These are phyloP conservation scores for Rhinophrynus dorsalis DNA, from an alignment of 2,797 vertebrate species.

Conservation along the genomic window DNA sequence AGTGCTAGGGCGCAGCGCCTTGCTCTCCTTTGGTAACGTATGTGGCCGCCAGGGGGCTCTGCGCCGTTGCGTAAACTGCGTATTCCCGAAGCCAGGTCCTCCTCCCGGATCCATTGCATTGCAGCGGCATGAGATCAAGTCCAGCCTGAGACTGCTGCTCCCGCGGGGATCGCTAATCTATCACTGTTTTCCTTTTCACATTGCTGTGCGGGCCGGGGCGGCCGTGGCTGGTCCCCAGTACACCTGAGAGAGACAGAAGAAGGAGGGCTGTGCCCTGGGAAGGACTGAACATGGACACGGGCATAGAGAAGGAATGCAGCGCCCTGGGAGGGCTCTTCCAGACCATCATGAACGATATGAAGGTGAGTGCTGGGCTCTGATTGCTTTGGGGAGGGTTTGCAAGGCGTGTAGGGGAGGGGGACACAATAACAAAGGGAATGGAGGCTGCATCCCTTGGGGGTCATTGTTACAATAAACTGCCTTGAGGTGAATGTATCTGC, in stretches of 20 bases:
- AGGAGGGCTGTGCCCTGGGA: constrained; percentile 16
- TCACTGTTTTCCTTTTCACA: not conserved
- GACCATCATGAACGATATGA: constrained; percentile 84
- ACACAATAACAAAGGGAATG: constrained; percentile 5
- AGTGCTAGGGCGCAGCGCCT: not conserved
- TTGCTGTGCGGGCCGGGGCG: not conserved
- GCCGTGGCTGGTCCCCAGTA: not conserved
- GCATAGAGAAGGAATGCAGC: constrained; percentile 83
- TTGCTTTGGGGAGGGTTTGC: not conserved
- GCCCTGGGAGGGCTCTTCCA: constrained; percentile 84
- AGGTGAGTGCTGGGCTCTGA: constrained; percentile 68
- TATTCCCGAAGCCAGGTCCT: constrained; percentile 13
- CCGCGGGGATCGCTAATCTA: not conserved
- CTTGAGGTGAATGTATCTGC: no score
- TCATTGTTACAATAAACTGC: no score
- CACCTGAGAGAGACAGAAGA: not conserved
- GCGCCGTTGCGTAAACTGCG: constrained; percentile 16
- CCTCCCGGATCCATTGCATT: constrained; percentile 33
- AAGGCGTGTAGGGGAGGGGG: constrained; percentile 24
- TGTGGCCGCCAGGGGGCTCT: constrained; percentile 42
- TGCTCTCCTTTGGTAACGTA: constrained; percentile 22
- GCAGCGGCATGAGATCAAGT: constrained; percentile 34
- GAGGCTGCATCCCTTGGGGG: no score
- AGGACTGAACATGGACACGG: constrained; percentile 75
- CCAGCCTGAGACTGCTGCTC: not conserved